These are phyloP conservation scores for Cyprinodon variegatus DNA, from an alignment of 2,113 vertebrate species.

Conservation along the genomic window DNA sequence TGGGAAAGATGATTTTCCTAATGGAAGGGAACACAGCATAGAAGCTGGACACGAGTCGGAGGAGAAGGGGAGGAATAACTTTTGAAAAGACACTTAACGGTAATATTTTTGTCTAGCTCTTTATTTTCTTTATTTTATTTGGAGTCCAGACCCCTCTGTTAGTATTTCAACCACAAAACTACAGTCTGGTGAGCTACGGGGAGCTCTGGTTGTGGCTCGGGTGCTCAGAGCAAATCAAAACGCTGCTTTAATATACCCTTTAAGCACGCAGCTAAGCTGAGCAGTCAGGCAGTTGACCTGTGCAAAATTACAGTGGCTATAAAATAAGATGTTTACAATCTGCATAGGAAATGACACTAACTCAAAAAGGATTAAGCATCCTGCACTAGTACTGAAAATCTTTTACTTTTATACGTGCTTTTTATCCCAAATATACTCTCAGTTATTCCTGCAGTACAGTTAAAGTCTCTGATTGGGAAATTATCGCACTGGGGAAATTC, in stretches of 20 bases:
- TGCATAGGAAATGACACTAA: constrained; percentile 39
- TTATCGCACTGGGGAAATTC: constrained; percentile 42
- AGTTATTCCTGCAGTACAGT: constrained; percentile 28
- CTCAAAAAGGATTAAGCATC: constrained; percentile 37
- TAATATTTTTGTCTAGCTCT: constrained; percentile 62
- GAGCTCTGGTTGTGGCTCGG: constrained; percentile 53
- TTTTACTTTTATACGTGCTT: constrained; percentile 52
- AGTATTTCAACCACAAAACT: constrained; percentile 56
- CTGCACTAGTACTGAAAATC: constrained; percentile 35
- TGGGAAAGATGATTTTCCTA: constrained; percentile 70
- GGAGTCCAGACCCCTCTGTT: constrained; percentile 61
- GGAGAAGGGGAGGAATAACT: constrained; percentile 43
- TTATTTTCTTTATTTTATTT: constrained; percentile 65
- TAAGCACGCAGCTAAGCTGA: constrained; percentile 43
- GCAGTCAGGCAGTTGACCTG: constrained; percentile 44
- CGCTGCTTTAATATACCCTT: constrained; percentile 39
- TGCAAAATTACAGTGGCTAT: constrained; percentile 52
- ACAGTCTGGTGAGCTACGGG: constrained; percentile 46
- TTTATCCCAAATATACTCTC: constrained; percentile 25
- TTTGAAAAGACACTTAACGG: constrained; percentile 71
- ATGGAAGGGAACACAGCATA: constrained; percentile 56
- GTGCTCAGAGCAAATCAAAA: constrained; percentile 47
- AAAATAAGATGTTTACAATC: constrained; percentile 57
- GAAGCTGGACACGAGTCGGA: constrained; percentile 52
- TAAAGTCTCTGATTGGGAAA: constrained; percentile 52